Percentiles rank a stretch among this genome's conserved stretches.
phyloP scores from a whole-genome alignment of 2,113 vertebrate species.

The Pimephales promelas region DNA sequence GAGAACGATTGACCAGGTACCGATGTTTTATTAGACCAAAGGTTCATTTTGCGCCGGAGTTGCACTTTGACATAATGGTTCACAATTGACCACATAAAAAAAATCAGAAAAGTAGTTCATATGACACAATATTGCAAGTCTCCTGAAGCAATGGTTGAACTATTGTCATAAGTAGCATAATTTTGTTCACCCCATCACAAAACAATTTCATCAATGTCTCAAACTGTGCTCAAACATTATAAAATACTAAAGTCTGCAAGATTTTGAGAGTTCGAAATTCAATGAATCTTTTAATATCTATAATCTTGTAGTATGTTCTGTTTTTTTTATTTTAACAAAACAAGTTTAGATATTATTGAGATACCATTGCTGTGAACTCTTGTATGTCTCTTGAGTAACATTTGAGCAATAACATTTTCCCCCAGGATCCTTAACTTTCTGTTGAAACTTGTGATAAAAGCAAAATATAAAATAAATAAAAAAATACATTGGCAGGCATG shows the following conservation, averaged over 20 bases:
- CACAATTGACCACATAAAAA: not conserved
- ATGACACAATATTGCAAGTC: not conserved
- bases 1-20: no score
- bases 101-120: not conserved
- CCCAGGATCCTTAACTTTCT: not conserved
- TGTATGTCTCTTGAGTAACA: constrained; percentile 6
- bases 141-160: not conserved
- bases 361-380: not conserved
- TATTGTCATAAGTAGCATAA: not conserved
- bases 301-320: not conserved
- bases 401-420: not conserved
- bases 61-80: not conserved
- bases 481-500: not conserved
- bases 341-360: not conserved
- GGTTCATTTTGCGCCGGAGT: no score
- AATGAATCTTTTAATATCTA: not conserved
- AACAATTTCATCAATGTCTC: not conserved
- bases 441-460: not conserved
- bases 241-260: not conserved
- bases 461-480: no score
- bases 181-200: no score
- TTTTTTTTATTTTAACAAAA: not conserved
- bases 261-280: not conserved
- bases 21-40: no score
- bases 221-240: not conserved